Evolutionary conservation across 2,888 invertebrate species (phyloP).

Genomic region (Metopia argyrocephala): DNA sequence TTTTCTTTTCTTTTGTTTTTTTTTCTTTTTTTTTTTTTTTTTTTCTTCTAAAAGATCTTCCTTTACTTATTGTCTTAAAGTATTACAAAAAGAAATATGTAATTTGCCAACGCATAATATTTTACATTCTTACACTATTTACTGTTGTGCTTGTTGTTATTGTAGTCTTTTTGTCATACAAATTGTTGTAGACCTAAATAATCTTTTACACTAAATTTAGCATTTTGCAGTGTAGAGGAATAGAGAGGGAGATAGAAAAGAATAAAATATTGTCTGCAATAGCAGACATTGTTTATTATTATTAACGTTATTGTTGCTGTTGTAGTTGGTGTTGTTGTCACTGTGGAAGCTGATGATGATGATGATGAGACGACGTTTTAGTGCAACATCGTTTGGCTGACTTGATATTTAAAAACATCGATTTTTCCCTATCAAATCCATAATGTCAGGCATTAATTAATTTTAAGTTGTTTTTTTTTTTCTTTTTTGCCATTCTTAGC

Average conservation of each 20-base stretch:
- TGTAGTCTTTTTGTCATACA: slow-evolving; percentile 51
- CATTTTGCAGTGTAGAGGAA: slow-evolving; percentile 20
- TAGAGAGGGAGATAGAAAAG: background rate
- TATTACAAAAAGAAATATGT: slow-evolving; percentile 44
- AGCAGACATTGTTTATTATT: background rate
- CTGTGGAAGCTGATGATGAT: slow-evolving; percentile 25
- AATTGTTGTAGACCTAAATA: slow-evolving; percentile 55
- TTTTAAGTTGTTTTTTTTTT: slow-evolving; percentile 47
- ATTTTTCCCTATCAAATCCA: slow-evolving; percentile 65
- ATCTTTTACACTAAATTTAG: slow-evolving; percentile 61
- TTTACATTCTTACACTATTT: slow-evolving; percentile 17
- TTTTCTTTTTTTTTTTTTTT: background rate
- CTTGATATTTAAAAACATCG: slow-evolving; percentile 57
- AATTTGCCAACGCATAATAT: slow-evolving; percentile 62
- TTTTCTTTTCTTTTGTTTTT: too few species aligned
- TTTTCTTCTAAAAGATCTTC: background rate
- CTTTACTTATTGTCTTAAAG: slow-evolving; percentile 48
- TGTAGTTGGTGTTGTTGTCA: slow-evolving; percentile 44
- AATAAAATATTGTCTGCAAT: slow-evolving; percentile 47
- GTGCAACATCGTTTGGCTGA: slow-evolving; percentile 18
- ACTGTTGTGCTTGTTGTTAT: background rate
- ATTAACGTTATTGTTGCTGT: slow-evolving; percentile 3
- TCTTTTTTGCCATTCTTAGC: background rate
- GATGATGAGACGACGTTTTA: slow-evolving; percentile 38
- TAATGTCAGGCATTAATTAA: slow-evolving; percentile 64